Evolutionary conservation across 2,113 vertebrate species (phyloP).

Genomic region (Mus pahari): DNA sequence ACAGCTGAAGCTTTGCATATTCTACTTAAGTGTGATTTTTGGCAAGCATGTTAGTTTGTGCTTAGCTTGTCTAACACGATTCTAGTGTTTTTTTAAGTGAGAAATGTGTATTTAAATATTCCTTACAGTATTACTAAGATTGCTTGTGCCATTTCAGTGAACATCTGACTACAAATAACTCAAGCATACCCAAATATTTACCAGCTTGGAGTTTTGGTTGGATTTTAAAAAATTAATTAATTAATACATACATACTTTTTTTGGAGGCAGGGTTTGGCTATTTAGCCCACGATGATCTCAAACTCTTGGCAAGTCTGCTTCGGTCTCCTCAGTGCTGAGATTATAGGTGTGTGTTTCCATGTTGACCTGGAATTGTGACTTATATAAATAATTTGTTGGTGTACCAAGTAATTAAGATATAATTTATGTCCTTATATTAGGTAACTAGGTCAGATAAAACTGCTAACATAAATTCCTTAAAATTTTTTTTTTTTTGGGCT

Average conservation of each 20-base stretch:
- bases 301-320: no score
- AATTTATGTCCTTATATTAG: not conserved
- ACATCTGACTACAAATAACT: slow-evolving; percentile 19
- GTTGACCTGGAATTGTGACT: slow-evolving; percentile 52
- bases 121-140: slow-evolving; percentile 53
- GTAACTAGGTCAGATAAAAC: slow-evolving; percentile 54
- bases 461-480: slow-evolving; percentile 53
- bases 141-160: slow-evolving; percentile 51
- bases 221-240: not conserved
- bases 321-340: not conserved
- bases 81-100: slow-evolving; percentile 39
- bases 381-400: slow-evolving; percentile 41
- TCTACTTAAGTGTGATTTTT: slow-evolving; percentile 49
- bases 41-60: slow-evolving; percentile 51
- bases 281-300: not conserved
- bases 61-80: slow-evolving; percentile 46
- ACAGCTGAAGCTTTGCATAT: slow-evolving; percentile 30
- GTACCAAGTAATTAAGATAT: slow-evolving; percentile 9
- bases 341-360: not conserved
- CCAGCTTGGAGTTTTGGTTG: slow-evolving; percentile 33
- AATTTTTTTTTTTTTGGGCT: not conserved
- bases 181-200: slow-evolving; percentile 28
- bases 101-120: slow-evolving; percentile 45
- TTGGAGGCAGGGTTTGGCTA: not conserved
- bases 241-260: not conserved